Conservation (phyloP, 2,113 vertebrate species). For the Xenopus borealis region DNA sequence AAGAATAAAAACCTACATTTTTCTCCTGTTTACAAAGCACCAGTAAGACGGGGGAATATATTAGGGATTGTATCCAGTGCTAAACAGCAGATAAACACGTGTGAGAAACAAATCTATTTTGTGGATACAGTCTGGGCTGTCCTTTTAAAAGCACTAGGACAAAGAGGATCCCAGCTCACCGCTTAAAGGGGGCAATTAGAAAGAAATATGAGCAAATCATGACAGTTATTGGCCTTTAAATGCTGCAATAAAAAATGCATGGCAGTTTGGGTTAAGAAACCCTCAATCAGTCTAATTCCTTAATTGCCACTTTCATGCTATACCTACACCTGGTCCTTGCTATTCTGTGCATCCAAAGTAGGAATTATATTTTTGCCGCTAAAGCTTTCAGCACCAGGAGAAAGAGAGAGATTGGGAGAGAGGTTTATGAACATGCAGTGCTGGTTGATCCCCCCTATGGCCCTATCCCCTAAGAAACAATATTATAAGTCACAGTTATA, state of each 20-base stretch:
- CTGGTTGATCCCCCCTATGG: too few relatives aligned
- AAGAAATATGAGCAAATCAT: constrained; percentile 35
- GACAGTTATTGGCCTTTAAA: constrained; percentile 44
- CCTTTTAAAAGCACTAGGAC: not conserved
- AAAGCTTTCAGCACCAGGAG: not conserved
- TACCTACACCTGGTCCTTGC: constrained; percentile 31
- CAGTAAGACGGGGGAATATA: too few relatives aligned
- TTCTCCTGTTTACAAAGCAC: too few relatives aligned
- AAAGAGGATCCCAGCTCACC: constrained; percentile 2
- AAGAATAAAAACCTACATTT: too few relatives aligned
- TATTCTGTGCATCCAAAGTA: constrained; percentile 22
- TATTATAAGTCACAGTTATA: too few relatives aligned
- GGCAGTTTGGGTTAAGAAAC: constrained; percentile 30
- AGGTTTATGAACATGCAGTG: too few relatives aligned
- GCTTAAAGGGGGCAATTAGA: constrained; percentile 37
- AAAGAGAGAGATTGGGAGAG: too few relatives aligned
- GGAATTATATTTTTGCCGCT: constrained; percentile 28
- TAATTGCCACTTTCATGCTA: constrained; percentile 37
- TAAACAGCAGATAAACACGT: too few relatives aligned
- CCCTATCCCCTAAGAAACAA: too few relatives aligned
- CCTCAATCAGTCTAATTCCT: constrained; percentile 37
- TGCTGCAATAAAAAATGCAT: constrained; percentile 37
- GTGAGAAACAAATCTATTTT: too few relatives aligned
- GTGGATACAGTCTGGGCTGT: too few relatives aligned
- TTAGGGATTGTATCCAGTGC: too few relatives aligned